Base-by-base conservation (phyloP, 2,888 invertebrate genomes). In the Noctua comes region DNA sequence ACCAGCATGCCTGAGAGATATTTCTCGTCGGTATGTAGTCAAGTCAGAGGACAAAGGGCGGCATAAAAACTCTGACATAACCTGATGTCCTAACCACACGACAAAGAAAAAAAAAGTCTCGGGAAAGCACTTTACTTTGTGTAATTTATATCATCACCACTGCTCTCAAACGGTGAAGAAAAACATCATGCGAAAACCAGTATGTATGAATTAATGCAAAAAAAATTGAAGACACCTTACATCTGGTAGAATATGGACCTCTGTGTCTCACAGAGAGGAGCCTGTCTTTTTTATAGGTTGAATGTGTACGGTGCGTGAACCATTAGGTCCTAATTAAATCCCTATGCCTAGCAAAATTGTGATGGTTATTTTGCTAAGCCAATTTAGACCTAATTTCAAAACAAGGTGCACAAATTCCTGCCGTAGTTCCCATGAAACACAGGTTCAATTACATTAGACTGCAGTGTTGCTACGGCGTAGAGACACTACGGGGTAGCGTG, bases 401-500 rank as follows among this genome's bases (percentile, higher is more conserved):
- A 51, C 57, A 51, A 57, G 5, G 13, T 27, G 16, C 18, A 75
- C 24, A 51, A 81, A 76, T 16, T 40, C 48, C n/a, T n/a, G n/a
- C 1, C n/a, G 21, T 6, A 10, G 6, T 57, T 24, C 8, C 31
- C n/a, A 57, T 81, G 43, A 66, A 54, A 71, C 80, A 71, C 80
- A 24, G 24, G 57, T 76, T 59, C 43, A 59, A 59, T 76, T 77
- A 77, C 57, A 66, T 48, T 21, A 21, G 51, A 36, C 51, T 82
- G 70, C 70, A 83, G 66, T 68, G 36, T 68, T 68, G 76, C 76
- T 83, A 83, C 76, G 84, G 40, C 83, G 77, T 82, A 82, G 40
- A 54, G 18, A 31, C 31, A 21, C 80, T 84, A 83, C 71, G 79
- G 46, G 68, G 77, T 82, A 82, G 46, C 36, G 18, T 7, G 18